Conservation (phyloP, 2,888 invertebrate species). For the Philopedon plagiatum region DNA sequence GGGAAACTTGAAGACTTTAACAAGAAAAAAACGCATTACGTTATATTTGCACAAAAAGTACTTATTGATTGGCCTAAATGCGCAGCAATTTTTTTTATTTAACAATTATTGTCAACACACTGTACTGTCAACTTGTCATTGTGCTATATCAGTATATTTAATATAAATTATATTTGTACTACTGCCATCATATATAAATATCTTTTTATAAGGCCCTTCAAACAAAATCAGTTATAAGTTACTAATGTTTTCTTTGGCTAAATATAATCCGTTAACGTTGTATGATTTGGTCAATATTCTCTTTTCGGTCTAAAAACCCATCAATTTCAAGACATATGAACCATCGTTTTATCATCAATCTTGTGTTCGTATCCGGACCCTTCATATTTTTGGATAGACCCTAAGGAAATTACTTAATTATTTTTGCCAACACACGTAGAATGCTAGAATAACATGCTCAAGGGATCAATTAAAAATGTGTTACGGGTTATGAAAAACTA, state of each 20-base stretch:
- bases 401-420: constrained; percentile 50
- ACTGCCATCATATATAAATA: no score
- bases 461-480: constrained; percentile 30
- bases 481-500: constrained; percentile 16
- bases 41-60: no score
- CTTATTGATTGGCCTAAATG: no score
- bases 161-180: no score
- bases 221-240: neutral
- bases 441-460: constrained; percentile 34
- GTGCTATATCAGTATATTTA: no score
- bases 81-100: no score
- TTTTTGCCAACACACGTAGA: constrained; percentile 43
- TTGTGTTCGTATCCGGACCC: constrained; percentile 53
- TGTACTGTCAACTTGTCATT: no score
- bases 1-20: no score
- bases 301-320: constrained; percentile 37
- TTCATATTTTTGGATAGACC: constrained; percentile 52
- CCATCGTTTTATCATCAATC: constrained; percentile 58
- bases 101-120: no score
- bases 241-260: neutral
- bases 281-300: constrained; percentile 17
- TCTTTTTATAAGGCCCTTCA: neutral
- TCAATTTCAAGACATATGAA: constrained; percentile 52
- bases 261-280: constrained; percentile 1
- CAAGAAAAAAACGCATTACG: no score